phyloP scores from a whole-genome alignment of 2,113 vertebrate species.

The Pimephales promelas region DNA sequence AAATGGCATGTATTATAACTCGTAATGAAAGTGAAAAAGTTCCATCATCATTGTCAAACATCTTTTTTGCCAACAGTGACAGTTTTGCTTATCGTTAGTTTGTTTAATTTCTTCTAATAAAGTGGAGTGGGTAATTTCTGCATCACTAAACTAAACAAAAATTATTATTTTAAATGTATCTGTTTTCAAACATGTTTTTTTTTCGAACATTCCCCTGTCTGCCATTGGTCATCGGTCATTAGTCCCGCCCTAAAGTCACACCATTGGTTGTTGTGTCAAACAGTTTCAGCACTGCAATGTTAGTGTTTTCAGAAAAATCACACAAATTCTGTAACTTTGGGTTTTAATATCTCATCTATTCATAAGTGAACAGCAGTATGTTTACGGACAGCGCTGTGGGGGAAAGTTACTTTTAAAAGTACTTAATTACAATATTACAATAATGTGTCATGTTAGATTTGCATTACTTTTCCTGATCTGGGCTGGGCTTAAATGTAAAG shows the following conservation, averaged over 20 bases:
- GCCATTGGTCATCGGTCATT: neutral
- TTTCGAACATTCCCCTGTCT: neutral
- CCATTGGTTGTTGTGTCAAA: neutral
- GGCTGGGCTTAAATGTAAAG: no score
- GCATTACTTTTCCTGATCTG: no score
- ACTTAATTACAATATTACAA: no score
- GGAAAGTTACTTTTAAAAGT: no score
- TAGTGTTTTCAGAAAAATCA: neutral
- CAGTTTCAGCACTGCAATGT: neutral
- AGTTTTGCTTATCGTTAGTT: neutral
- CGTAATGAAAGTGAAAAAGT: neutral
- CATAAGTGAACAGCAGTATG: neutral
- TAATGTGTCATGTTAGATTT: no score
- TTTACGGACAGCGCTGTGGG: neutral
- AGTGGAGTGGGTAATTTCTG: neutral
- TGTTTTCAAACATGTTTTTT: neutral
- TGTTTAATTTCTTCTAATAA: neutral
- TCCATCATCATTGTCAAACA: neutral
- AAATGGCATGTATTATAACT: slow-evolving; percentile 1
- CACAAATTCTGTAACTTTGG: neutral
- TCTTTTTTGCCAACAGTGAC: neutral
- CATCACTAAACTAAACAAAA: neutral
- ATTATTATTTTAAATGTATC: neutral
- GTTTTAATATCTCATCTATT: neutral
- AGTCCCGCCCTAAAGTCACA: neutral